Percentiles rank a stretch among this genome's conserved stretches.
Evolutionary conservation across 2,797 vertebrate species (phyloP).

Genomic region (Macropus fuliginosus): DNA sequence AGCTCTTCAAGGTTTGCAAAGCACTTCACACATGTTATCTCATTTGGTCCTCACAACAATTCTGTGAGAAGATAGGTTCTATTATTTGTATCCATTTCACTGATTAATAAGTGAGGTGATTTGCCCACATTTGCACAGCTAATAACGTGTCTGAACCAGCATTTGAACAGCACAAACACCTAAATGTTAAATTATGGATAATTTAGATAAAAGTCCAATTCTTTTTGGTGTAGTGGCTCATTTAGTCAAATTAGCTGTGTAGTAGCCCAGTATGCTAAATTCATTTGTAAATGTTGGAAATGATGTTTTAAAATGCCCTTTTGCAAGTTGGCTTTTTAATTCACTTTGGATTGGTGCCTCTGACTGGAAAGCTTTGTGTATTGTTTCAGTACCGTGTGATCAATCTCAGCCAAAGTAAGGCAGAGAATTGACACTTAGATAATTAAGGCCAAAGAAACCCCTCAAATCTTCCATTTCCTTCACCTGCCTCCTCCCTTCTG

Average conservation of each 20-base stretch:
- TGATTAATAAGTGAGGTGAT: background rate
- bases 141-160: background rate
- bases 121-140: background rate
- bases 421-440: conserved; percentile 2
- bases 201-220: background rate
- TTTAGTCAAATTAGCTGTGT: background rate
- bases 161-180: background rate
- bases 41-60: background rate
- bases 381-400: background rate
- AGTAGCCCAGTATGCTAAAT: background rate
- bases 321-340: conserved; percentile 1
- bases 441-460: background rate
- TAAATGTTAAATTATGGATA: background rate
- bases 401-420: background rate
- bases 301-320: background rate
- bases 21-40: background rate
- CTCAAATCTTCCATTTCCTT: background rate
- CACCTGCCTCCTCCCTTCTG: background rate
- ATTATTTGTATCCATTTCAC: background rate
- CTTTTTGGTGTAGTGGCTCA: background rate
- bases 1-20: background rate
- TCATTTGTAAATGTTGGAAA: background rate
- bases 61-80: background rate
- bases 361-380: background rate
- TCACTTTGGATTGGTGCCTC: background rate